Conservation (phyloP, 2,113 vertebrate species). For the Cathartes aura region DNA sequence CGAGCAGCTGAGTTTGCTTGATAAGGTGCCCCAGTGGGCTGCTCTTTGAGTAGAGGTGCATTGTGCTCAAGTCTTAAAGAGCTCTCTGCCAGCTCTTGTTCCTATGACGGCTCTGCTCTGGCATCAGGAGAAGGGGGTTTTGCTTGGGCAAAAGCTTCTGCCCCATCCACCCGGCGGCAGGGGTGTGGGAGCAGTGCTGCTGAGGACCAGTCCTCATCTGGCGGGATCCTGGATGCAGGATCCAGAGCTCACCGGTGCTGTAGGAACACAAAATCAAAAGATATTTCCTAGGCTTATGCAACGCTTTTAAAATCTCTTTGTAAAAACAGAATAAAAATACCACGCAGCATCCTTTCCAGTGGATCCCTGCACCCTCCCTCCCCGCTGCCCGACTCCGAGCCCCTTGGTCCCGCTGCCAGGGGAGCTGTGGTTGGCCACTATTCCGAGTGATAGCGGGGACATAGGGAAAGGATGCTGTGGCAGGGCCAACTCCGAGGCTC, state of each 20-base stretch:
- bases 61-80: not conserved
- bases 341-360: not conserved
- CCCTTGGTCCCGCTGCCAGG: not conserved
- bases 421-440: rapidly evolving
- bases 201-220: not conserved
- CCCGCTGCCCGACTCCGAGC: rapidly evolving
- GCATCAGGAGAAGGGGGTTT: not conserved
- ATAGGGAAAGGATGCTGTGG: not conserved
- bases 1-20: not conserved
- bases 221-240: not conserved
- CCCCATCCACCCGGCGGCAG: rapidly evolving
- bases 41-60: not conserved
- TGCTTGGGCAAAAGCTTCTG: not conserved
- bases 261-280: not conserved
- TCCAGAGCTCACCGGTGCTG: not conserved
- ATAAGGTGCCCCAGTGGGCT: not conserved
- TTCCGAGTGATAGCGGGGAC: rapidly evolving
- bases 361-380: not conserved
- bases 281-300: rapidly evolving
- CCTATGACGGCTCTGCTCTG: not conserved
- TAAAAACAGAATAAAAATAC: not conserved
- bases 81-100: not conserved
- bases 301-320: not conserved
- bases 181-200: not conserved
- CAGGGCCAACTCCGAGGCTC: not conserved